Evolutionary conservation across 1,140 invertebrate genomes (phyloP).

Genomic region (Cherax quadricarinatus): DNA sequence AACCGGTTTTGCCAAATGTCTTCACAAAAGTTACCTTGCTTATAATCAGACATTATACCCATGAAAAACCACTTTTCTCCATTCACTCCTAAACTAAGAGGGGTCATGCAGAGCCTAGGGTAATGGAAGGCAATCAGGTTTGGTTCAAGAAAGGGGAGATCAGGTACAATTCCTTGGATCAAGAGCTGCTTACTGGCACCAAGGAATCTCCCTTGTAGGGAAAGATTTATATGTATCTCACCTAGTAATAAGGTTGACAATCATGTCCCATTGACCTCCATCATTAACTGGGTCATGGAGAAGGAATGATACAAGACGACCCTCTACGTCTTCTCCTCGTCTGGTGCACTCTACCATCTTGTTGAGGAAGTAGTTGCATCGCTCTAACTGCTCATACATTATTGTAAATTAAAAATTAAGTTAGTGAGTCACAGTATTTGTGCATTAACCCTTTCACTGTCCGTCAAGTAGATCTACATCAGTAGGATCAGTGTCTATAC

Average conservation of each 20-base stretch:
- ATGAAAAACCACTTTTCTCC: too few relatives aligned
- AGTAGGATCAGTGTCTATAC: too few relatives aligned
- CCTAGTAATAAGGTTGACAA: slow-evolving; percentile 90
- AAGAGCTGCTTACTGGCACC: too few relatives aligned
- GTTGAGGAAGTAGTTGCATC: slow-evolving; percentile 90
- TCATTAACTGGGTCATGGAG: slow-evolving; percentile 86
- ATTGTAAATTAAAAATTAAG: slow-evolving; percentile 1
- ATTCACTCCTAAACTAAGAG: too few relatives aligned
- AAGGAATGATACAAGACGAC: slow-evolving; percentile 76
- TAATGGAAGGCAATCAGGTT: too few relatives aligned
- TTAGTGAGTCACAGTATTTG: not conserved
- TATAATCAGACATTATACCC: too few relatives aligned
- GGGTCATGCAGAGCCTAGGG: too few relatives aligned
- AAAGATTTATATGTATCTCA: not conserved
- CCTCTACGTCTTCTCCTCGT: slow-evolving; percentile 83
- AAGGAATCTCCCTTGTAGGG: too few relatives aligned
- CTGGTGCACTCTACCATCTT: slow-evolving; percentile 87
- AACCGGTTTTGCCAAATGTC: too few relatives aligned
- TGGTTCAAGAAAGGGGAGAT: too few relatives aligned
- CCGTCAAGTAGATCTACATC: not conserved
- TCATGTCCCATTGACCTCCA: slow-evolving; percentile 95
- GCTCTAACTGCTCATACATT: slow-evolving; percentile 82
- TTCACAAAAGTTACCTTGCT: too few relatives aligned
- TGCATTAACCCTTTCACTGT: not conserved
- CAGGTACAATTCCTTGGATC: too few relatives aligned